Evolutionary conservation across 2,113 vertebrate species (phyloP), one percentile per base, ranked within the genome.

Genomic region (Corydoras sp.): DNA sequence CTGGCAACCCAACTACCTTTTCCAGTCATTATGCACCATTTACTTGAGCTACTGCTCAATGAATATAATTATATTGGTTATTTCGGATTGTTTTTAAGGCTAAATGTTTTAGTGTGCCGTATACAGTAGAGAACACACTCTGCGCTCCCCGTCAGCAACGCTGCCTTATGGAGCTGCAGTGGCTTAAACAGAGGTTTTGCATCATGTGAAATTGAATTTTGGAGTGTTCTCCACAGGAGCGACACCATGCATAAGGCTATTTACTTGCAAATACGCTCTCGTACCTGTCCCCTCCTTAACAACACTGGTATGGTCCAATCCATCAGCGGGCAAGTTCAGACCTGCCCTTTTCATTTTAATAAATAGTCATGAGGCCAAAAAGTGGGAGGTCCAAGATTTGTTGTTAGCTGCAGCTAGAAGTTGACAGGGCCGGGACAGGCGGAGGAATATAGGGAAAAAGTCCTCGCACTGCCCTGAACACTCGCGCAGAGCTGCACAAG

Each of bases 291-390:
- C 81, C 79, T 82, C 80, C 74, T 69, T 58, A 11, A 53, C 30
- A 81, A 81, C 84, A 86, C 82, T 93, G 92, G 90, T 92, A 81
- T 80, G 74, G 88, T 90, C 87, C 88, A 81, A 87, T 89, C 86
- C 89, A 84, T 84, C 85, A 71, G 54, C 58, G 86, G 93, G 90
- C 95, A 96, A 94, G 96, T 83, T 88, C 85, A 79, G 88, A 75
- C 96, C 91, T 99, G 96, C 90, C 90, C 82, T 62, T 77, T 18
- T 11, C 73, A 77, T 85, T 43, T 43, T 92, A 88, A 94, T 94
- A 93, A 94, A 94, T 91, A 94, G 88, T 93, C 92, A 93, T 92
- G 91, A 93, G 90, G 76, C 76, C 63, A 69, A 59, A 88, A 85
- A 88, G 82, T 89, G 88, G 89, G 93, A 83, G 90, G 88, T 82